Evolutionary conservation across 2,888 invertebrate genomes (phyloP), one percentile per base, ranked within the genome.

Genomic region (Amaurobius ferox): DNA sequence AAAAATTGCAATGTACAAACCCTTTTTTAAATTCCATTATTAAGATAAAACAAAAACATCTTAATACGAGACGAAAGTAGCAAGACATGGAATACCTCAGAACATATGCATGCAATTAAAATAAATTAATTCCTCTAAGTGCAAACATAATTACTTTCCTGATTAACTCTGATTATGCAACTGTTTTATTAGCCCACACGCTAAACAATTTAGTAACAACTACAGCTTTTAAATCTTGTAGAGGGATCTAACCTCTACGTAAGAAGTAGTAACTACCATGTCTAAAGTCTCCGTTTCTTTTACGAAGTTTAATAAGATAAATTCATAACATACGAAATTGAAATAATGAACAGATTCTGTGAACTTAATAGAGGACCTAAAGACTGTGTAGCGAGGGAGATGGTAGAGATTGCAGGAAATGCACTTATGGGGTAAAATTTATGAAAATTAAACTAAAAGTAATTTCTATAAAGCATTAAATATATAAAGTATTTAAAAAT

Each of bases 281-380:
- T 74, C 68, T 73, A 68, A 39, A 2, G 16, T 0, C 16, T 29
- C 23, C n/a, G 35, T 68, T 80, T 80, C n/a, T n/a, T n/a, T 74
- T 26, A 72, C 71, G 39, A 79, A 72, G 48, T 72, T 79, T 72
- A 73, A 80, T 68, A 40, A 74, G 73, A 80, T 80, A 80, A 80
- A 80, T 67, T 39, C 68, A 13, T 40, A 16, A 61, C 61, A 68
- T 74, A 74, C 39, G 80, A 67, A 55, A 73, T 40, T 62, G 55
- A 40, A 73, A 32, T 67, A 39, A 48, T 35, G 67, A 68, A 40
- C 73, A 48, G 29, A 48, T 66, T 74, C 74, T 28, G 35, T 61
- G 73, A 68, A 74, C 73, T 55, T 55, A 80, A 68, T 74, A 80
- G 19, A 29, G 29, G 7, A 29, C n/a, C 19, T 72, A 40, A 35